Evolutionary conservation across 2,888 invertebrate species (phyloP).

Genomic region (Synanthedon vespiformis): DNA sequence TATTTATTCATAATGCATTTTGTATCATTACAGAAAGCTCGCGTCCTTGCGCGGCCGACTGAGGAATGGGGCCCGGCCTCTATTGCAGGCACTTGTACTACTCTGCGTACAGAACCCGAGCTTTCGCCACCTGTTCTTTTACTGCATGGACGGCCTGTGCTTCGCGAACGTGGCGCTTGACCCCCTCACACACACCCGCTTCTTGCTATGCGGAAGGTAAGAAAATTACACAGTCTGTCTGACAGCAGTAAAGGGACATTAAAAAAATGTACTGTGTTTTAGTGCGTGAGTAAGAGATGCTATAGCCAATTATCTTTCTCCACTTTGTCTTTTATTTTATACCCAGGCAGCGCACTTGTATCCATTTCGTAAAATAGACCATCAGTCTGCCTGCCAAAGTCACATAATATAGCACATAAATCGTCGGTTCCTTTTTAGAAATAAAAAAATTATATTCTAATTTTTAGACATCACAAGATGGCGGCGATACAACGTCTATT

Average conservation of each 20-base stretch:
- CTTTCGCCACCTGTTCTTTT: slow-evolving; percentile 60
- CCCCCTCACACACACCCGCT: slow-evolving; percentile 60
- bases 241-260: too few relatives aligned
- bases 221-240: too few relatives aligned
- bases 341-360: too few relatives aligned
- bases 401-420: too few relatives aligned
- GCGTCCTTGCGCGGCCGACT: slow-evolving; percentile 74
- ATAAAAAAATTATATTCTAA: not conserved
- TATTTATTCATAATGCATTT: too few relatives aligned
- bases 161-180: slow-evolving; percentile 70
- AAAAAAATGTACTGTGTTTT: too few relatives aligned
- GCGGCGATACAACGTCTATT: slow-evolving; percentile 46
- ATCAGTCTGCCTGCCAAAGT: too few relatives aligned
- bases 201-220: slow-evolving; percentile 54
- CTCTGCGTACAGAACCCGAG: slow-evolving; percentile 63
- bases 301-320: too few relatives aligned
- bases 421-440: too few relatives aligned
- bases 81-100: slow-evolving; percentile 62
- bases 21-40: slow-evolving; percentile 61
- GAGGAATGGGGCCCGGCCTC: slow-evolving; percentile 78
- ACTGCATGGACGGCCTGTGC: slow-evolving; percentile 61
- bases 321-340: too few relatives aligned
- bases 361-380: too few relatives aligned
- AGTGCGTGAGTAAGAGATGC: too few relatives aligned
- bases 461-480: slow-evolving; percentile 58